phyloP scores from a whole-genome alignment of 2,888 invertebrate genomes.

The Noctua comes region DNA sequence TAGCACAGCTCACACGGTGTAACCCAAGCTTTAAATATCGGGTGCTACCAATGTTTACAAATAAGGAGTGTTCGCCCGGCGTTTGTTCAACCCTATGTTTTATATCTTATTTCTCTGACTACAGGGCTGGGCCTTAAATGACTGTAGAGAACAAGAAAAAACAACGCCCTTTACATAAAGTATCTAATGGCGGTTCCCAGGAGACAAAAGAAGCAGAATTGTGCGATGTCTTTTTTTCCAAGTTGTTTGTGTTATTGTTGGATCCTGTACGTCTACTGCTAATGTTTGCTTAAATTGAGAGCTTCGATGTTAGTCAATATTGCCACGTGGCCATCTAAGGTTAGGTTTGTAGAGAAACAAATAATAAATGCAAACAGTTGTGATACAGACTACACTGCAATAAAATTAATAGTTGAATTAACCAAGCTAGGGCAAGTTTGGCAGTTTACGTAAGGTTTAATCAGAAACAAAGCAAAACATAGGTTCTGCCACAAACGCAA shows the following conservation, averaged over 20 bases:
- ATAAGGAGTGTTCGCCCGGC: slow-evolving; percentile 78
- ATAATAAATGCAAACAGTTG: not conserved
- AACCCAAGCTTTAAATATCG: slow-evolving; percentile 46
- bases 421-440: not conserved
- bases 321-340: not conserved
- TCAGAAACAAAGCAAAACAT: not conserved
- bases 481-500: too few species aligned
- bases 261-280: not conserved
- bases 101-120: slow-evolving; percentile 68
- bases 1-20: slow-evolving; percentile 55
- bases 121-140: slow-evolving; percentile 54
- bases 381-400: not conserved
- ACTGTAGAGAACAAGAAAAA: slow-evolving; percentile 44
- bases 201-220: slow-evolving; percentile 15
- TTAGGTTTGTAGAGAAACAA: not conserved
- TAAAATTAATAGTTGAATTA: not conserved
- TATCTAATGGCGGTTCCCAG: slow-evolving; percentile 42
- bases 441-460: not conserved
- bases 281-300: not conserved
- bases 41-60: slow-evolving; percentile 84
- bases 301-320: not conserved
- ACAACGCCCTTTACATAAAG: slow-evolving; percentile 49
- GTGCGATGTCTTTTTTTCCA: not conserved
- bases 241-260: not conserved
- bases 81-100: slow-evolving; percentile 76